These are phyloP conservation scores for cattle (Bos taurus) DNA, from an alignment of 2,113 vertebrate genomes.

Conservation along the genomic window ARS-UCD2.0 NC_037330.1:75990001-75990500, in stretches of 20 bases:
- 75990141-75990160: slow-evolving; percentile 27
- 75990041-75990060: background rate
- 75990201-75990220: slow-evolving; percentile 1
- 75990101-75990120: slow-evolving; percentile 35
- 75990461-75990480: background rate
- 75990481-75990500: background rate
- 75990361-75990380: slow-evolving; percentile 21
- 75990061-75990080: background rate
- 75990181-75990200: background rate
- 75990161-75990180: background rate
- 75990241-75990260: background rate
- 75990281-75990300: background rate
- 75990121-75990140: slow-evolving; percentile 27
- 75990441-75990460: background rate
- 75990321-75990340: slow-evolving; percentile 21
- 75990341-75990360: background rate
- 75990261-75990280: background rate
- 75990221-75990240: slow-evolving; percentile 1
- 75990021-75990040: slow-evolving; percentile 36
- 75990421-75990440: slow-evolving; percentile 9
- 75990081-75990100: slow-evolving; percentile 24
- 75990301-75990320: slow-evolving; percentile 15
- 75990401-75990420: background rate
- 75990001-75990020: background rate
- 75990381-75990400: background rate